Base-by-base conservation (phyloP, 1,140 invertebrate species). In the Sitophilus oryzae region DNA sequence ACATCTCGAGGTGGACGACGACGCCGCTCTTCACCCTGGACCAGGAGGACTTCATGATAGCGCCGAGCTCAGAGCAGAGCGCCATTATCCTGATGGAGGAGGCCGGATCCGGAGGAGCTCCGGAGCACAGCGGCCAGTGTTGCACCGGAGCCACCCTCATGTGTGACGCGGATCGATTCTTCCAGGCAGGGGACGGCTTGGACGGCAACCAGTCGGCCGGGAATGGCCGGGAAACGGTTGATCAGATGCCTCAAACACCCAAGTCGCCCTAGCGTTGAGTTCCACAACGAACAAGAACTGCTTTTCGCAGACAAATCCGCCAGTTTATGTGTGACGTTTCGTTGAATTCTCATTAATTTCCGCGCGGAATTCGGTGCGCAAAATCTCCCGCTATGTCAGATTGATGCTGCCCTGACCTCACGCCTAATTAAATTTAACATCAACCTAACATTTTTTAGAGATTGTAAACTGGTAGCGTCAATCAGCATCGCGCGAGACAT, bases 21-120 rank as follows among this genome's bases (percentile, higher is more conserved):
- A 79, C 83, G 20, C 86, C 88, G 14, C 90, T 94, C 71, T 87
- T 93, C 62, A 86, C 84, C 34, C 72, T 94, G 51, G 93, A 96
- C 67, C 93, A 96, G 67, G 93, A 96, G 73, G 95, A 96, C 73
- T 89, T 85, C 65, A 89, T 94, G 82, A 84, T 87, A 76, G 83
- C 86, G 37, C 84, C 76, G 59, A 77, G 76, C 68, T 64, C 76
- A 37, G 84, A 85, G 66, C 74, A 80, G 16, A 80, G 80, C 58
- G 78, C 84, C 52, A 81, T 85, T 52, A 81, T 84, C 43, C 73
- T 87, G 58, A 82, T 88, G 71, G 84, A 86, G 65, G 85, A 88
- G 69, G 67, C 66, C 51, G 52, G 58, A 15, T 51, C 66, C 2
- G 45, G 58, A 8, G 52, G 52, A 34, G 42, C 52, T 21, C 52